Base-by-base conservation (phyloP, 2,113 vertebrate genomes). In the Willisornis vidua region DNA sequence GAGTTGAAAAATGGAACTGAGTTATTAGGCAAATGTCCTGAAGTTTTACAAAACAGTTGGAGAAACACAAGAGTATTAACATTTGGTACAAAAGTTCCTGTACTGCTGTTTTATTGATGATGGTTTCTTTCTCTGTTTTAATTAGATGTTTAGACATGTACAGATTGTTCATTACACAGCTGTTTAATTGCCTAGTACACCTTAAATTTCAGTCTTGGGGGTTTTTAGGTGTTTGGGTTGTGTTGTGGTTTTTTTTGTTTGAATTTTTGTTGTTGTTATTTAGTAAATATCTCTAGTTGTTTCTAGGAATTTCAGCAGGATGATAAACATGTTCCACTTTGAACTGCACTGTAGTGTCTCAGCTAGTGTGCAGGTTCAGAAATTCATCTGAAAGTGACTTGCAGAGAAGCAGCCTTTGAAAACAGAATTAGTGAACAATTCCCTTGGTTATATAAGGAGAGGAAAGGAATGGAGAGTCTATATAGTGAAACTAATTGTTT, bases 401-500 rank as follows among this genome's bases (percentile, higher is more conserved):
- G 83, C 58, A 75, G 87, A 74, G 19, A 70, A 90, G 66, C 33
- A 75, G 71, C 81, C 94, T 82, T 68, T 87, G 82, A 86, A 93
- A 93, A 45, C 37, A 31, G 61, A 45, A 65, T 77, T 3, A 65
- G 70, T 59, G 58, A 85, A 54, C 72, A 33, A 43, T 66, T 84
- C 49, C 20, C 9, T 28, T 78, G 59, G 28, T 75, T 84, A 35
- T 37, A 15, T 45, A 65, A 49, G 48, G 20, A 67, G 48, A 19
- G 48, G 63, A 65, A 35, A 71, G 33, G 26, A 29, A 17, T 20
- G 16, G 23, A 75, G 29, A 19, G 43, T 70, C 96, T 98, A 98
- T 94, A 98, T 98, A 72, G 96, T 98, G 79, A 98, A 98, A 43
- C 98, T 98, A 75, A 87, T 93, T 46, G 98, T 98, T 84, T 98